Evolutionary conservation across 1,140 invertebrate species (phyloP), one percentile per base, ranked within the genome.

Genomic region (Agrypnia vestita): DNA sequence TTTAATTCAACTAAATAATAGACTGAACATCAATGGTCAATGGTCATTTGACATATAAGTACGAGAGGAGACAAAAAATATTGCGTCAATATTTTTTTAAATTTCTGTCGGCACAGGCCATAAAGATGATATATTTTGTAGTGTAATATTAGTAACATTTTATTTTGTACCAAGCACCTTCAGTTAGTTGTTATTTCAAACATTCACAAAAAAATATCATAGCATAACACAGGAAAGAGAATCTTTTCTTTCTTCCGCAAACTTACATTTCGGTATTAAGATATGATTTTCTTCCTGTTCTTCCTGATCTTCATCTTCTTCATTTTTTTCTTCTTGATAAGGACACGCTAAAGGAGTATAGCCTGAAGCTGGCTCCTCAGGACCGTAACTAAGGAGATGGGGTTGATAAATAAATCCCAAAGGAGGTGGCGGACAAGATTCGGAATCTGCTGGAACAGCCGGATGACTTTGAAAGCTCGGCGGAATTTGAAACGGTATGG

Each of bases 341-440:
- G 25, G 1, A n/a, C n/a, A n/a, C 8, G 1, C 49, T 13, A 62
- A n/a, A 6, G 6, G 4, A 8, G 59, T 4, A 13, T 62, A 62
- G 19, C 59, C 12, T 4, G 12, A 8, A 19, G 56, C 10, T 15
- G 64, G n/a, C 1, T 47, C n/a, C 15, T 44, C 55, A 8, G 73
- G 55, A 21, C 35, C 15, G 35, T 76, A 76, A 21, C 73, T 76
- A 7, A 76, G 53, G 43, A 61, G 35, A n/a, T 61, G 55, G 35
- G 73, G 73, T 61, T 76, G 55, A 17, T 61, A 76, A n/a, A 76
- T n/a, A 12, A 76, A 76, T 46, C 73, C 73, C 3, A 46, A 43
- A 35, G 73, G 55, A 46, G 73, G 73, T n/a, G 43, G 73, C 21
- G 73, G 55, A 35, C 1, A 35, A 35, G 25, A 35, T 35, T 3